phyloP scores from a whole-genome alignment of 35 echinoderm and acorn worm genomes.

The Apostichopus californicus region DNA sequence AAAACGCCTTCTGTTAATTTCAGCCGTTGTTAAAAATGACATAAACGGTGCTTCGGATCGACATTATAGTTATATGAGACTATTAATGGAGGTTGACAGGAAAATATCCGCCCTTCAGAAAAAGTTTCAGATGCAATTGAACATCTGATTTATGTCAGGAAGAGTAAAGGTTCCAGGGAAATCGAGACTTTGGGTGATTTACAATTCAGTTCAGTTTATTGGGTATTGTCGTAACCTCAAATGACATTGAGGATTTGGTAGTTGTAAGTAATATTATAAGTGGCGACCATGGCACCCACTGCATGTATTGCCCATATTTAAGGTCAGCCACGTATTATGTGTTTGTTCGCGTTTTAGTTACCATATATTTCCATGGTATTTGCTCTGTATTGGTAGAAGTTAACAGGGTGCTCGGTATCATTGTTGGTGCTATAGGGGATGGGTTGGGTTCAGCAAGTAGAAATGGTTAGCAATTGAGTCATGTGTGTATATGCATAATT shows the following conservation, averaged over 20 bases:
- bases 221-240: slow-evolving; percentile 67
- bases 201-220: slow-evolving; percentile 33
- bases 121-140: slow-evolving; percentile 50
- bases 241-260: slow-evolving; percentile 66
- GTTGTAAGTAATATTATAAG: slow-evolving; percentile 63
- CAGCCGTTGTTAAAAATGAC: slow-evolving; percentile 53
- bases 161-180: background rate
- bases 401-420: no score
- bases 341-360: no score
- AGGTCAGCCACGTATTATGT: background rate
- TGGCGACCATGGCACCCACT: slow-evolving; percentile 66
- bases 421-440: no score
- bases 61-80: slow-evolving; percentile 56
- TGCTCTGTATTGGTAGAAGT: no score
- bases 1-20: slow-evolving; percentile 72
- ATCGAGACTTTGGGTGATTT: slow-evolving; percentile 46
- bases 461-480: no score
- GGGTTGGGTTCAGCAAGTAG: no score
- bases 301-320: slow-evolving; percentile 71
- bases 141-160: background rate
- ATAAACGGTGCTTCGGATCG: slow-evolving; percentile 29
- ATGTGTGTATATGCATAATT: no score
- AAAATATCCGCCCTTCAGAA: slow-evolving; percentile 27
- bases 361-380: no score
- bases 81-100: background rate